A percentile compares a stretch with the other conserved stretches of the same genome.
Conservation (phyloP, 2,888 invertebrate species). For the Tetrapedia diversipes region DNA sequence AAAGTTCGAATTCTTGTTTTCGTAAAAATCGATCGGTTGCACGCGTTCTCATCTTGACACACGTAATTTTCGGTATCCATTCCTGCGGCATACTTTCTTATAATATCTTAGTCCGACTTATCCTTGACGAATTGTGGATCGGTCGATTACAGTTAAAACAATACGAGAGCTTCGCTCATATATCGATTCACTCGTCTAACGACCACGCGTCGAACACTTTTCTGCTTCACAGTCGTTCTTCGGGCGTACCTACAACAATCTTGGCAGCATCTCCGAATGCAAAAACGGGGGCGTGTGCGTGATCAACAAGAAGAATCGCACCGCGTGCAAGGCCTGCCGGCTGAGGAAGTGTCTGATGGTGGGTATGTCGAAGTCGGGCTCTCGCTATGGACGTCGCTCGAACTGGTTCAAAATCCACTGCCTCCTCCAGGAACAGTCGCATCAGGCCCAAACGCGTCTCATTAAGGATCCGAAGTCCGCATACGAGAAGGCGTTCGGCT, state of each 20-base stretch:
- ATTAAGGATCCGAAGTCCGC: conserved; percentile 76
- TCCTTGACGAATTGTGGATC: neutral
- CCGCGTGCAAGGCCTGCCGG: conserved; percentile 95
- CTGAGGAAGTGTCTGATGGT: conserved; percentile 93
- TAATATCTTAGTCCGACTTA: neutral
- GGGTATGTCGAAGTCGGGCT: conserved; percentile 96
- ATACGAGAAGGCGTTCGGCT: conserved; percentile 77
- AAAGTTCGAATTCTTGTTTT: conserved; percentile 20
- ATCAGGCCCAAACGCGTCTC: conserved; percentile 76
- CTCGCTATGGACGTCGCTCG: conserved; percentile 93
- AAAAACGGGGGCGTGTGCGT: conserved; percentile 96
- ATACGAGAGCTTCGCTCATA: too few species aligned
- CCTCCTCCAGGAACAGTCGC: conserved; percentile 84
- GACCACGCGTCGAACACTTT: conserved; percentile 31
- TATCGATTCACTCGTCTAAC: conserved; percentile 14
- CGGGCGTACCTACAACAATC: conserved; percentile 95
- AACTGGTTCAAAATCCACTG: conserved; percentile 98
- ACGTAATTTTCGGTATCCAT: neutral
- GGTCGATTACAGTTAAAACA: neutral
- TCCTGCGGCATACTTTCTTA: neutral
- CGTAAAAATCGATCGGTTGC: neutral
- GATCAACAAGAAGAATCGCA: conserved; percentile 96
- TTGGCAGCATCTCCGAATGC: conserved; percentile 94
- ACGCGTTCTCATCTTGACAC: neutral
- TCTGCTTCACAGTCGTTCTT: conserved; percentile 91